Percentiles rank a stretch among this genome's conserved stretches.
Conservation (phyloP, 1,140 invertebrate species). For the Drosophila cardini region DNA sequence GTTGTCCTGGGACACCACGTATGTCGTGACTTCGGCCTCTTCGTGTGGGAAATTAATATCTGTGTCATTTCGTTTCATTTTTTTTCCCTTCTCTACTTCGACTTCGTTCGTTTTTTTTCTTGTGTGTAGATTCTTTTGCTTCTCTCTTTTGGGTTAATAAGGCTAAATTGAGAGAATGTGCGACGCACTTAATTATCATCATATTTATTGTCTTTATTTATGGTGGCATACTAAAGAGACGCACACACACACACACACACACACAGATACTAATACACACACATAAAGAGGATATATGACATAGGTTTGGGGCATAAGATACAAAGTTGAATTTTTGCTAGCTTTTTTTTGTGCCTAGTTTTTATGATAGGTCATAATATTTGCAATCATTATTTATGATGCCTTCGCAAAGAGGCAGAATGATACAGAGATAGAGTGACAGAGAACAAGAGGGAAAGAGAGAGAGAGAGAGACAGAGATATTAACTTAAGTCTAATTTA, state of each 20-base stretch:
- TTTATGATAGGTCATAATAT: slow-evolving; percentile 49
- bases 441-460: not conserved
- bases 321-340: slow-evolving; percentile 30
- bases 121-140: not conserved
- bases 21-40: slow-evolving; percentile 52
- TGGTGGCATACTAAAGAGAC: slow-evolving; percentile 25
- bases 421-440: not conserved
- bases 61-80: slow-evolving; percentile 66
- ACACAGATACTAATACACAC: too few species aligned
- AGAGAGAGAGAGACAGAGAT: not conserved
- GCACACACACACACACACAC: not conserved
- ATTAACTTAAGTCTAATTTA: slow-evolving; percentile 24
- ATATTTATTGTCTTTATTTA: slow-evolving; percentile 75
- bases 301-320: slow-evolving; percentile 1
- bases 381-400: slow-evolving; percentile 53
- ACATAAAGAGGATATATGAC: not conserved
- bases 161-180: slow-evolving; percentile 81
- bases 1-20: slow-evolving; percentile 12
- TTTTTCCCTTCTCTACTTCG: slow-evolving; percentile 19
- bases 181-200: slow-evolving; percentile 82
- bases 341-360: slow-evolving; percentile 16
- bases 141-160: slow-evolving; percentile 75
- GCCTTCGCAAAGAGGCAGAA: not conserved
- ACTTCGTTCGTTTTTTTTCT: not conserved
- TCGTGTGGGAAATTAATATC: slow-evolving; percentile 75